These are phyloP conservation scores for Urechis unicinctus DNA, from an alignment of 2,888 invertebrate genomes.

Conservation along the genomic window DNA sequence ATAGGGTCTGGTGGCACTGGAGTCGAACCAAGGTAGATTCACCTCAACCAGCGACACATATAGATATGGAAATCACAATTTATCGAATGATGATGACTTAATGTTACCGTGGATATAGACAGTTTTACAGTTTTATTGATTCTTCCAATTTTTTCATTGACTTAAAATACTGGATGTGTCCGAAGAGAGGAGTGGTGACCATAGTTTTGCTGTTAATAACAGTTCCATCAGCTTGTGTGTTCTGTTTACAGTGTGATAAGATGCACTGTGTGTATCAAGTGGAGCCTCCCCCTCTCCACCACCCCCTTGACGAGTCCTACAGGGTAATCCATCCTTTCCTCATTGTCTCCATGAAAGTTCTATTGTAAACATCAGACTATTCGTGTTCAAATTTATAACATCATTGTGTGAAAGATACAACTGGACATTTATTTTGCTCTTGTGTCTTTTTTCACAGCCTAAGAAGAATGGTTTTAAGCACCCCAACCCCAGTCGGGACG, in stretches of 20 bases:
- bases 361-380: not conserved
- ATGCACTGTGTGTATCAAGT: conserved; percentile 48
- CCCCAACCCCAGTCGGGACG: conserved; percentile 32
- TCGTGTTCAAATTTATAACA: too few species aligned
- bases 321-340: conserved; percentile 27
- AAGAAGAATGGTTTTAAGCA: conserved; percentile 43
- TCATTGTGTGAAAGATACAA: too few species aligned
- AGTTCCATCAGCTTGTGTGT: too few species aligned
- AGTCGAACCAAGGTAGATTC: conserved; percentile 45
- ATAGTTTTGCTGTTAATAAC: too few species aligned
- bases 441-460: conserved; percentile 28
- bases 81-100: not conserved
- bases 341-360: too few species aligned
- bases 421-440: not conserved
- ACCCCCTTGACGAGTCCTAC: conserved; percentile 39
- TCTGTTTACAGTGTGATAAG: conserved; percentile 43
- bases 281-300: conserved; percentile 35
- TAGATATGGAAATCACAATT: not conserved
- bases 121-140: too few species aligned
- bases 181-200: too few species aligned
- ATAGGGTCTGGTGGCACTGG: conserved; percentile 51
- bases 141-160: too few species aligned
- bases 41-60: too few species aligned
- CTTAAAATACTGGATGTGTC: conserved; percentile 1
- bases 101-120: not conserved